Evolutionary conservation across 37 sponge, comb jelly and placozoan genomes (phyloP), one percentile per base, ranked within the genome.

Genomic region (Geodia barretti): DNA sequence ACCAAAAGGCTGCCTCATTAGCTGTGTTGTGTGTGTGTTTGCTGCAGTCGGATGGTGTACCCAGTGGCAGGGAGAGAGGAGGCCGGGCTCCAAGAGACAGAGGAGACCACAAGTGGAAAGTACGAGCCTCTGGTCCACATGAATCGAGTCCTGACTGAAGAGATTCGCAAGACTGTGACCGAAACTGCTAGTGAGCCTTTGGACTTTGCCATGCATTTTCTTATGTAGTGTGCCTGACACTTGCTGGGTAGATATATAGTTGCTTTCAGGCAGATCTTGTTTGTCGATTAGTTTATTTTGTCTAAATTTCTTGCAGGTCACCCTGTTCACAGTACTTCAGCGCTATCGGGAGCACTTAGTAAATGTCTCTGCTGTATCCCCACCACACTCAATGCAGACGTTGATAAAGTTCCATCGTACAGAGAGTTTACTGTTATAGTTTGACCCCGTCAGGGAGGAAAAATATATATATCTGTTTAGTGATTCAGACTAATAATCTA

Each of bases 291-390:
- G 65, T 17, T 14, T 17, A 14, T 4, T 29, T 2, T 28, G 5
- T 4, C 2, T 29, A 28, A 33, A 37, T 41, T 64, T 41, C 66
- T 61, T 64, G 47, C 60, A 21, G 70, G 77, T 26, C 41, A 39
- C 4, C 19, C 0, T 1, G 83, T 88, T 2, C 62, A 81, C 21
- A 66, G 39, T 17, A 70, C 84, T 24, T 60, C 90, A 8, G 36
- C 79, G 7, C 70, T 89, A 32, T 78, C 90, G 36, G 90, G 90
- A 28, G 90, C 80, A 0, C 76, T 89, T 69, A 75, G 80, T 69
- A 89, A 72, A 37, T 82, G 70, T 28, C 68, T 91, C 26, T 91
- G 92, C 39, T 87, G 92, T 92, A 86, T 92, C 83, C 81, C 21
- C 8, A 39, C 60, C 34, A 24, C 23, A 7, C 23, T 54, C 23